Evolutionary conservation across 2,888 invertebrate species (phyloP).

Genomic region (Lagria hirta): DNA sequence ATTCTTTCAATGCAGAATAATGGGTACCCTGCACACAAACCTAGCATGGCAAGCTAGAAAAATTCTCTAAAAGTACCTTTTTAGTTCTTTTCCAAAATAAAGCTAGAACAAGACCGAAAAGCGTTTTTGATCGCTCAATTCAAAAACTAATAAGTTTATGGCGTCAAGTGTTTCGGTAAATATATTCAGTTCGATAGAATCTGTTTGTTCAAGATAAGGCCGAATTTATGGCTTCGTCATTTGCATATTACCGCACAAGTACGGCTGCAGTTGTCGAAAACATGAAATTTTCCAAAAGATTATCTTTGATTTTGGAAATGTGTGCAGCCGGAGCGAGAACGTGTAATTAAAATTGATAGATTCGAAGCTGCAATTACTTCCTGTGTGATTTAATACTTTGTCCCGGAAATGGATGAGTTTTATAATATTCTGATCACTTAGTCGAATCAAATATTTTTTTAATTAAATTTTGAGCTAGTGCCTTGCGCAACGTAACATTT

Average conservation of each 20-base stretch:
- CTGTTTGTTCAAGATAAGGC: conserved; percentile 16
- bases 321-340: conserved; percentile 5
- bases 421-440: conserved; percentile 7
- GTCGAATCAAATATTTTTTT: conserved; percentile 6
- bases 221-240: conserved; percentile 11
- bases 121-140: too few species aligned
- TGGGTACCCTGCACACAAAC: too few species aligned
- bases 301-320: not conserved
- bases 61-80: too few species aligned
- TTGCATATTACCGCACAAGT: conserved; percentile 7
- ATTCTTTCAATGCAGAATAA: too few species aligned
- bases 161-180: too few species aligned
- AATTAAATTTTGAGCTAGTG: conserved; percentile 11
- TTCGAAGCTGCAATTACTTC: conserved; percentile 10
- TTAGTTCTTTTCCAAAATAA: too few species aligned
- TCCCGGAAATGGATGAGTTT: conserved; percentile 4
- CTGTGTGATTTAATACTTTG: conserved; percentile 9
- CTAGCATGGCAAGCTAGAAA: too few species aligned
- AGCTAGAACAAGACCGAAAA: too few species aligned
- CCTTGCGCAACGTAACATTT: conserved; percentile 22
- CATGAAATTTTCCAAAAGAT: conserved; percentile 2
- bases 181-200: conserved; percentile 11
- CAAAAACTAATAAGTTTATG: too few species aligned
- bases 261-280: conserved; percentile 1
- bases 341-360: too few species aligned